A percentile compares a stretch with the other conserved stretches of the same genome.
Evolutionary conservation across 2,888 invertebrate genomes (phyloP).

Genomic region (Pocota personata): DNA sequence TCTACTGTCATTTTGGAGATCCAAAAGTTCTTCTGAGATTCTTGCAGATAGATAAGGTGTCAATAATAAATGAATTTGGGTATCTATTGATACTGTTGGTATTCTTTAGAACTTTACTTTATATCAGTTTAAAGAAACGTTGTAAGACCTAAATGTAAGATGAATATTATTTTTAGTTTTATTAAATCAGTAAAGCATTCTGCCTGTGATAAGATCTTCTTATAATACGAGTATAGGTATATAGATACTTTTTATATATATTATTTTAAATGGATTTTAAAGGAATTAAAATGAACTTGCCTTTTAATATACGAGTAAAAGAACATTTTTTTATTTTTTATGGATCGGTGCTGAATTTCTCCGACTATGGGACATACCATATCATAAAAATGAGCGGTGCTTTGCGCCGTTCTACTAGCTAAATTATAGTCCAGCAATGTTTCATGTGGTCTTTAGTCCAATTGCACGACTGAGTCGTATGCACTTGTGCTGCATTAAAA

Average conservation of each 20-base stretch:
- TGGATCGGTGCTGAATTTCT: neutral
- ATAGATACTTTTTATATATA: neutral
- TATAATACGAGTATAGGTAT: constrained; percentile 27
- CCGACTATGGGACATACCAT: no score
- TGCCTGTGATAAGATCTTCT: constrained; percentile 72
- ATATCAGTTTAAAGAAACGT: constrained; percentile 85
- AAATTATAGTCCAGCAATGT: no score
- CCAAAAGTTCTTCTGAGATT: constrained; percentile 86
- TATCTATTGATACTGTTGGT: constrained; percentile 84
- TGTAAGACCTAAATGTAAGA: constrained; percentile 78
- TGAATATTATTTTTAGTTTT: neutral
- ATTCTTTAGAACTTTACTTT: constrained; percentile 85
- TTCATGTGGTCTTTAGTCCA: no score
- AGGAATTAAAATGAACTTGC: constrained; percentile 50
- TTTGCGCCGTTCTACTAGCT: no score
- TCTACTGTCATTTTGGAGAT: constrained; percentile 87
- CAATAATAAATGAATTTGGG: constrained; percentile 85
- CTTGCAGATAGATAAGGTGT: constrained; percentile 85
- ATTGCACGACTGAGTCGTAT: no score
- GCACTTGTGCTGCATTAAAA: no score
- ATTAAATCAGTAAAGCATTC: constrained; percentile 50
- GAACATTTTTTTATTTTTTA: neutral
- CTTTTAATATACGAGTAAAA: constrained; percentile 7
- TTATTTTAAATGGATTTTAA: constrained; percentile 25
- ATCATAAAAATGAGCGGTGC: no score